Base-by-base conservation (phyloP, 2,797 vertebrate genomes). In the Enteromius paludinosus region DNA sequence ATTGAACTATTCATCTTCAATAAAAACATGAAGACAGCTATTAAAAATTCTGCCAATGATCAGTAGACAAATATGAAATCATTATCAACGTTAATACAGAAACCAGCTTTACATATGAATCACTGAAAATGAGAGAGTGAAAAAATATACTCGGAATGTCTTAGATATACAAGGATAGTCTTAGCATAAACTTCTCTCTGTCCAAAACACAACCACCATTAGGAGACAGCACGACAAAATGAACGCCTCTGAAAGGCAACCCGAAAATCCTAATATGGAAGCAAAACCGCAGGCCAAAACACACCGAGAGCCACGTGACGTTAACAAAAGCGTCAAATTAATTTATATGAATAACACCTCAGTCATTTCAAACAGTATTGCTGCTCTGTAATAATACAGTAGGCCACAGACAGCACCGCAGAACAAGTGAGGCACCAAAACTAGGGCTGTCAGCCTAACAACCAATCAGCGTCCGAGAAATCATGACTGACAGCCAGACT, bases 391-490 rank as follows among this genome's bases (percentile, higher is more conserved):
- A 79, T 47, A 83, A 85, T 56, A 87, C 86, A 88, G 89, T 90
- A 94, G 93, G 93, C 94, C 93, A 92, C 87, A 89, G 89, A 91
- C 87, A 91, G 92, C 86, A 88, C 88, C 86, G 85, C 89, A 90
- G 86, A 86, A 90, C 84, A 89, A 89, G 88, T 79, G 84, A 90
- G 89, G 89, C 86, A 88, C 87, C 89, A 90, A 91, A 92, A 92
- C 89, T 92, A 91, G 91, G 91, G 89, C 89, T 87, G 90, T 93
- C 91, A 92, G 92, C 88, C 86, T 88, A 64, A n/a, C 84, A 45
- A 87, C 95, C 92, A 95, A 95, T 95, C 93, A 90, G 4, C 20
- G 83, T 78, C 72, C 85, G 23, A n/a, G 56, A 30, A 3, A 49
- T 0, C 1, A n/a, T 89, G 82, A 92, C 79, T 47, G 92, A 91